Percentiles rank a stretch among this genome's conserved stretches.
These are phyloP conservation scores for Diorhabda sublineata DNA, from an alignment of 1,140 invertebrate genomes.

Conservation along the genomic window DNA sequence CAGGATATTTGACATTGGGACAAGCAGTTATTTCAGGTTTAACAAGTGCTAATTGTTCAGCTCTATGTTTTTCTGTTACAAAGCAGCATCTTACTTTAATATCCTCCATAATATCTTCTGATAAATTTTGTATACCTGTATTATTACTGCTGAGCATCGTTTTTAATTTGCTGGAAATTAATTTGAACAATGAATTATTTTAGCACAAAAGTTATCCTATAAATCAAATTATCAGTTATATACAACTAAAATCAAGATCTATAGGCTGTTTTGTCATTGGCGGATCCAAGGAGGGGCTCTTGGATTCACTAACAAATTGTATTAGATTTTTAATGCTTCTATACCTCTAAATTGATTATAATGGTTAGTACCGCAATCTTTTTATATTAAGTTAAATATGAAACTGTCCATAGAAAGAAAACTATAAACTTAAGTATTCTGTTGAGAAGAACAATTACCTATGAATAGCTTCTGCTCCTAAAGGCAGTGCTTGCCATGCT, in stretches of 20 bases:
- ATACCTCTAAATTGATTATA: too few species aligned
- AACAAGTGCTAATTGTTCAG: slow-evolving; percentile 54
- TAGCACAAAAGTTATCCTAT: too few species aligned
- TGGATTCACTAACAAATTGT: too few species aligned
- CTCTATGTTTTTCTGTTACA: slow-evolving; percentile 70
- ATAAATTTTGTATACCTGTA: slow-evolving; percentile 48
- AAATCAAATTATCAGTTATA: too few species aligned
- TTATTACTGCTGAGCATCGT: slow-evolving; percentile 46
- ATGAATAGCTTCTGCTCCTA: slow-evolving; percentile 66
- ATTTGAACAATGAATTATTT: neutral
- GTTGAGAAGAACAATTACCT: neutral
- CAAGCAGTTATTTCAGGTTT: slow-evolving; percentile 48
- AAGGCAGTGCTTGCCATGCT: slow-evolving; percentile 71
- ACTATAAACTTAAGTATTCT: too few species aligned
- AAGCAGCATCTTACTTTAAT: slow-evolving; percentile 77
- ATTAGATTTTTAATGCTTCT: too few species aligned
- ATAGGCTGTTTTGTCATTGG: neutral
- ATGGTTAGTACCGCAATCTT: too few species aligned
- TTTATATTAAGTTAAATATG: too few species aligned
- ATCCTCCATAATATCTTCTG: slow-evolving; percentile 61
- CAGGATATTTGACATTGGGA: slow-evolving; percentile 67
- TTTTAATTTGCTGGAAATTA: slow-evolving; percentile 49
- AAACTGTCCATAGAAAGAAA: too few species aligned
- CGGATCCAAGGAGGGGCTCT: too few species aligned
- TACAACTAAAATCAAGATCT: neutral